phyloP scores from a whole-genome alignment of 2,113 vertebrate species.

The Anolis sagrei region DNA sequence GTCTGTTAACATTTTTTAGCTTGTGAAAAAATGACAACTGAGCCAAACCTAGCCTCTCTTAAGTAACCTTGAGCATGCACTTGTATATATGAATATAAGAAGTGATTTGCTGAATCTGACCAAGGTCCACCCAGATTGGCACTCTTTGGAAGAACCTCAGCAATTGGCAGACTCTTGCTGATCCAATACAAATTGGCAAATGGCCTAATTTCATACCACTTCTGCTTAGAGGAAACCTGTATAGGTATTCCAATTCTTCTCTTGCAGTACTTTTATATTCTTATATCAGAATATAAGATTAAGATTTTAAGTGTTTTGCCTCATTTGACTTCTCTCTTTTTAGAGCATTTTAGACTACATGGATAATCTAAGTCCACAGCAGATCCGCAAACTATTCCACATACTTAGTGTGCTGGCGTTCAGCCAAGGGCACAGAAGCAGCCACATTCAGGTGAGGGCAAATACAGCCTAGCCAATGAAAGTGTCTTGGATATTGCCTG shows the following conservation, averaged over 20 bases:
- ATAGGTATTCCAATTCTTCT: not conserved
- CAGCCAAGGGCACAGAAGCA: constrained; percentile 82
- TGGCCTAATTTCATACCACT: not conserved
- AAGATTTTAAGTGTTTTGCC: not conserved
- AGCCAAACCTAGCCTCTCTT: not conserved
- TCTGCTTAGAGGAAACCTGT: not conserved
- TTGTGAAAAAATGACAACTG: not conserved
- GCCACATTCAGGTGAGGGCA: constrained; percentile 89
- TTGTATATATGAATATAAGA: not conserved
- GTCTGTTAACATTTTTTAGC: not conserved
- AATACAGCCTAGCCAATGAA: not conserved
- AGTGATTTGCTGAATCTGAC: not conserved
- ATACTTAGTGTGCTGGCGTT: constrained; percentile 89
- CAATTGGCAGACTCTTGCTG: not conserved
- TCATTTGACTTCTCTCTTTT: constrained; percentile 34
- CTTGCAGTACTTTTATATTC: not conserved
- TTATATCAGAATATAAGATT: not conserved
- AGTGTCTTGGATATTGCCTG: not conserved
- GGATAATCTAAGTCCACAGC: constrained; percentile 88
- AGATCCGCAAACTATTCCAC: constrained; percentile 94
- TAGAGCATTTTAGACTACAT: constrained; percentile 95
- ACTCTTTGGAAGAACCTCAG: not conserved
- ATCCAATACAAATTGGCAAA: not conserved
- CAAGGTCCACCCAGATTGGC: not conserved
- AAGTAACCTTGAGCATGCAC: not conserved